Evolutionary conservation across 2,113 vertebrate species (phyloP), one percentile per base, ranked within the genome.

Genomic region (Erythrocercus mccallii): DNA sequence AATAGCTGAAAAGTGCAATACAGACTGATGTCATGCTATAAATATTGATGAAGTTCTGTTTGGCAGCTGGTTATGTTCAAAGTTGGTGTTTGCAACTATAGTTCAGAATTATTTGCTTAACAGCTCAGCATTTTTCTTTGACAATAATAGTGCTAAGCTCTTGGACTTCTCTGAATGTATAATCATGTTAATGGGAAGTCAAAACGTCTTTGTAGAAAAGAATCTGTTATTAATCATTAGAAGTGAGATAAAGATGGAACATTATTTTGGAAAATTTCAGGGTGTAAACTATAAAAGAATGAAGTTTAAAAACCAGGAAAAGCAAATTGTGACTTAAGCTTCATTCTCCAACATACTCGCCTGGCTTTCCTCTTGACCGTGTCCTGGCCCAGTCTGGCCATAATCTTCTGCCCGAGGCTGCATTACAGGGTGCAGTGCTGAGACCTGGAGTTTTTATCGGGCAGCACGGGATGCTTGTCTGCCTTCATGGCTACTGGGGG

Each of bases 11-110:
- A 85, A 93, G 58, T 91, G 56, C 68, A 73, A 70, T 78, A 86
- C 56, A 44, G 48, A 65, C 44, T 82, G 47, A 81, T 90, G 42
- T 86, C 88, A 88, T 4, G n/a, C 47, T 95, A 58, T 93, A 91
- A 88, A 93, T 97, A 94, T 86, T 92, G 74, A 91, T 82, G 81
- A 90, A 86, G 81, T 74, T 92, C 80, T 78, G 12, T 66, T 93
- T 90, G 93, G 64, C 72, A 88, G 62, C 86, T 94, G 64, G 31
- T 58, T 94, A 24, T 56, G 22, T 81, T 94, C 76, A 25, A 92
- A 90, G 88, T 62, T 74, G 58, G 31, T 94, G 58, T 77, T 94
- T 77, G 88, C 68, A 74, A 48, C 83, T 94, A 50, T 56, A 86
- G 81, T 77, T 82, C 35, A 82, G 68, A 77, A 81, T 95, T 78